Evolutionary conservation across 2,888 invertebrate genomes (phyloP), one percentile per base, ranked within the genome.

Genomic region (Cantharis lateralis): DNA sequence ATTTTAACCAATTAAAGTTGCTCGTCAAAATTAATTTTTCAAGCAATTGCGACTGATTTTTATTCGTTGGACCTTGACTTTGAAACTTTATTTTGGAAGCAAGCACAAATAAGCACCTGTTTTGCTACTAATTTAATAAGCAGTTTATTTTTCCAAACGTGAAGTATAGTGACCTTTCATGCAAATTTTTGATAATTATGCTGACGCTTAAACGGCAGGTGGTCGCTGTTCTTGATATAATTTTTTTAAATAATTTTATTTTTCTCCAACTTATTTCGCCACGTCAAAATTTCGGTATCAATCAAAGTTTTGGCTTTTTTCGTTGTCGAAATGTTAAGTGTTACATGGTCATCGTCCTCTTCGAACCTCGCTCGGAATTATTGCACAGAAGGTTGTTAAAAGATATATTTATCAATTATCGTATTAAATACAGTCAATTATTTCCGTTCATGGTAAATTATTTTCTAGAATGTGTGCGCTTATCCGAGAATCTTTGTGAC

Each of bases 171-270:
- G 74, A 68, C 70, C 74, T 61, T 66, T 28, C 48, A 69, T 63
- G 74, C 70, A 70, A 70, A 74, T 74, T 74, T 48, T 74, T 63
- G 61, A 66, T 74, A 74, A 74, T 74, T 74, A 74, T 66, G n/a
- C 62, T 18, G 48, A 62, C 63, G 28, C 16, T 62, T 48, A 70
- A 74, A 70, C 74, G 70, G 70, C 74, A 74, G 70, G 74, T 74
- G 74, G 74, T 66, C 48, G 32, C 24, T 70, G 73, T 32, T 66
- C 16, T 62, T 18, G 48, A 70, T 74, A 64, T 69, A 63, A 62
- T 70, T 69, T 70, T 74, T 74, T 74, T 64, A 70, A 15, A 69
- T 66, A 20, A 64, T 64, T 74, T 20, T 48, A 62, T 68, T 70
- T 71, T 74, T 62, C 28, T 69, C 62, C 15, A 32, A 32, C 32